These are phyloP conservation scores for Hydropsyche tenuis DNA, from an alignment of 1,140 invertebrate species.

Conservation along the genomic window DNA sequence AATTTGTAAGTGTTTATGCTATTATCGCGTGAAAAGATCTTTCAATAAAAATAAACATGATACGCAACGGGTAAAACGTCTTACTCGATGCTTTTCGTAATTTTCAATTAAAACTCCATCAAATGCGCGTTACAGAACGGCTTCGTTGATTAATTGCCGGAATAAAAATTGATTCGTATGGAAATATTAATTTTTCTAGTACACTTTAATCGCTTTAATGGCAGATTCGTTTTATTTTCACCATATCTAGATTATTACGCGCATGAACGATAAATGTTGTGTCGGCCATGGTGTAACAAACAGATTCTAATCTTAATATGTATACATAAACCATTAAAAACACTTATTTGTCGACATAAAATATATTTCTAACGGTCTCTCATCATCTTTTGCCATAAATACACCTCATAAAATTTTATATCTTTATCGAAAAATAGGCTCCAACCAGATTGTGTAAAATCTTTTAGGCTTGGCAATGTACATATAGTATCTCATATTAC, in stretches of 20 bases:
- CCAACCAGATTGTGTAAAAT: neutral
- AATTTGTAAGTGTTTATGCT: conserved; percentile 5
- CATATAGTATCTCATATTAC: too few relatives aligned
- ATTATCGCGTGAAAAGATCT: conserved; percentile 12
- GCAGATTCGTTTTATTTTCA: conserved; percentile 20
- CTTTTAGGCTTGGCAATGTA: neutral
- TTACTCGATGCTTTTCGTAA: conserved; percentile 14
- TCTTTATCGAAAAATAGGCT: conserved; percentile 21
- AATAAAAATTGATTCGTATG: conserved; percentile 26
- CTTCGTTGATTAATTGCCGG: conserved; percentile 13
- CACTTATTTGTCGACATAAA: conserved; percentile 29
- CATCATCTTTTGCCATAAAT: conserved; percentile 27
- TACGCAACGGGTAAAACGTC: neutral
- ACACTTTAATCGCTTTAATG: conserved; percentile 14
- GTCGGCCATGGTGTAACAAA: neutral
- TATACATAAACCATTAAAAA: conserved; percentile 28
- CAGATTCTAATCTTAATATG: conserved; percentile 24
- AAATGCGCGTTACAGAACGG: neutral
- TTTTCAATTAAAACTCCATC: conserved; percentile 25
- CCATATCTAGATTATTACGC: conserved; percentile 21
- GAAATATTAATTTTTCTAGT: conserved; percentile 17
- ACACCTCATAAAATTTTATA: conserved; percentile 26
- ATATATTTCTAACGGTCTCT: conserved; percentile 6
- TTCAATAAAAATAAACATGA: conserved; percentile 3
- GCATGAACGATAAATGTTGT: neutral